A percentile compares a stretch with the other conserved stretches of the same genome.
These are phyloP conservation scores for Lepidurus couesii DNA, from an alignment of 1,140 invertebrate genomes.

Conservation along the genomic window DNA sequence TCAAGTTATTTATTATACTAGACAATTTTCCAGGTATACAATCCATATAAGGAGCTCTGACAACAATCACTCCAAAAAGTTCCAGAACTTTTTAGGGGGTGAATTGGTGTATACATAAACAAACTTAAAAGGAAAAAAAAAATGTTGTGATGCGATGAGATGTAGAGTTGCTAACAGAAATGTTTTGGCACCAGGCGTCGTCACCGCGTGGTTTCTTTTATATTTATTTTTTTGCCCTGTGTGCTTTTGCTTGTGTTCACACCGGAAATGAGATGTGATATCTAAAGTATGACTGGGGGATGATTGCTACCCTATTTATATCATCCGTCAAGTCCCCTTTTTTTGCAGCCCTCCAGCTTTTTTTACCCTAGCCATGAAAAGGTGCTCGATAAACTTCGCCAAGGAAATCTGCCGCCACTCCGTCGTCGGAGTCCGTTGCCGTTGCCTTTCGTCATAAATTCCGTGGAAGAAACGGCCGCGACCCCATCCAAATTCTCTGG, in stretches of 20 bases:
- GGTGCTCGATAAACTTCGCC: not conserved
- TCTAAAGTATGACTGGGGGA: not conserved
- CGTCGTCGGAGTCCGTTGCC: not conserved
- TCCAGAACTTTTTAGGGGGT: too few relatives aligned
- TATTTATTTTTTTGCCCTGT: not conserved
- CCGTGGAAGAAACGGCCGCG: not conserved
- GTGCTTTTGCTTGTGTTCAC: not conserved
- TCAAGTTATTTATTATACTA: too few relatives aligned
- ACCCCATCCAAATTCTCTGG: not conserved
- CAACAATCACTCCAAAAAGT: too few relatives aligned
- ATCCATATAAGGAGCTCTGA: too few relatives aligned
- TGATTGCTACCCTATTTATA: not conserved
- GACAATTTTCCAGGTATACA: too few relatives aligned
- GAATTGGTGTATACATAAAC: too few relatives aligned
- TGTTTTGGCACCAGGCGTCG: not conserved
- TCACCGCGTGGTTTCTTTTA: not conserved
- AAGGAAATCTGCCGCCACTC: not conserved
- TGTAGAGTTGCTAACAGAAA: not conserved
- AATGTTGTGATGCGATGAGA: too few relatives aligned
- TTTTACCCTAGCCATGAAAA: conserved; percentile 6
- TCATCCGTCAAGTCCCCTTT: not conserved
- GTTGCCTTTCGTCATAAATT: conserved; percentile 24
- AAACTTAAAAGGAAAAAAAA: too few relatives aligned
- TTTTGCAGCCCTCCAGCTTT: not conserved
- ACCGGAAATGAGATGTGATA: conserved; percentile 18